Base-by-base conservation (phyloP, 2,113 vertebrate species). In the Theropithecus gelada region DNA sequence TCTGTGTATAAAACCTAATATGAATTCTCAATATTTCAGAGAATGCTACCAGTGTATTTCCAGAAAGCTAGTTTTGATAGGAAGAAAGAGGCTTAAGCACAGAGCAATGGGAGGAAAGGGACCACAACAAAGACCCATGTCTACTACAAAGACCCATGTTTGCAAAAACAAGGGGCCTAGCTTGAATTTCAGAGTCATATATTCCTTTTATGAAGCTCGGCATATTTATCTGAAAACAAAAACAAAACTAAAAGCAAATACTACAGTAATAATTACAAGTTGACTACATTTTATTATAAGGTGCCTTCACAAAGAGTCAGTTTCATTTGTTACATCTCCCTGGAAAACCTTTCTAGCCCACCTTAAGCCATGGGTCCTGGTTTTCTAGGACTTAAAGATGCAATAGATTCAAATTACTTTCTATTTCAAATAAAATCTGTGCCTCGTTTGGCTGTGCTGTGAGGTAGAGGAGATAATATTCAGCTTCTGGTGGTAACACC, bases 101-200 rank as follows among this genome's bases (percentile, higher is more conserved):
- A 72, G 18, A 59, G 25, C 7, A 38, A 61, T 0, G 17, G 22
- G 80, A 86, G 30, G 7, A 94, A 95, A 66, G 16, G 52, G 45
- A 82, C 57, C 6, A 43, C 3, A 8, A n/a, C 8, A 48, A 48
- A n/a, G 27, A 12, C 2, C 16, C 55, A 4, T 0, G 1, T 10
- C 8, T 66, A 43, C 3, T 10, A n/a, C 8, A 40, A n/a, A n/a
- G 27, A 12, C 2, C 12, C 55, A 5, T 0, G 1, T 10, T 11
- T 66, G 18, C 0, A 43, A 88, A 84, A 23, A 70, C 90, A 83
- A 27, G 17, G 8, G 27, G 27, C 30, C 61, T 32, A 30, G 20
- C 5, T 80, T 82, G 38, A 7, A 14, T 9, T n/a, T 8, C 25
- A 14, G 50, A 87, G 38, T 32, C n/a, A 76, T 13, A 30, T 57